These are phyloP conservation scores for Scolopax bukidnonensis DNA, from an alignment of 2,797 vertebrate genomes.

Conservation along the genomic window DNA sequence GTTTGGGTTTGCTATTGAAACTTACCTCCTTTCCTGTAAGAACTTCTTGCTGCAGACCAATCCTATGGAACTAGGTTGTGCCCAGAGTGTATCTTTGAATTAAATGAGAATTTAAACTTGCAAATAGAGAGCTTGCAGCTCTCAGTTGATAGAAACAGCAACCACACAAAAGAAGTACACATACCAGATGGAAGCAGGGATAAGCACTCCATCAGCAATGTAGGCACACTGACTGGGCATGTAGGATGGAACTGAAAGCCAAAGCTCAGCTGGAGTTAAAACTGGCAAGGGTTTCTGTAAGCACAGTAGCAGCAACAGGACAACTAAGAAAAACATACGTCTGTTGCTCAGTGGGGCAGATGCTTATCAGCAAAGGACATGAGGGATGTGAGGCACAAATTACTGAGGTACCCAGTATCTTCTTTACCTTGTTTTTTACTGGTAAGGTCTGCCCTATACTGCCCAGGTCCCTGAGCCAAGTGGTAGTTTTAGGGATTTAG, in stretches of 20 bases:
- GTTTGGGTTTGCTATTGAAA: neutral
- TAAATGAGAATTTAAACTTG: neutral
- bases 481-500: neutral
- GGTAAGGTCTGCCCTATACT: neutral
- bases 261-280: neutral
- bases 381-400: neutral
- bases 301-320: neutral
- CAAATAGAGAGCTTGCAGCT: neutral
- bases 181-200: neutral
- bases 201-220: neutral
- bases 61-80: neutral
- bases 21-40: neutral
- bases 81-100: neutral
- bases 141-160: neutral
- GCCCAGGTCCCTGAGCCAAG: neutral
- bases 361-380: neutral
- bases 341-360: neutral
- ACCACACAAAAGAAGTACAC: neutral
- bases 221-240: neutral
- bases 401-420: neutral
- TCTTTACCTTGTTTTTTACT: neutral
- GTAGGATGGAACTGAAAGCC: neutral
- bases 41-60: neutral
- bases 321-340: neutral
- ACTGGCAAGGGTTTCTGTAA: neutral